Conservation (phyloP, 2,113 vertebrate genomes). For the Onychorhynchus coronatus region DNA sequence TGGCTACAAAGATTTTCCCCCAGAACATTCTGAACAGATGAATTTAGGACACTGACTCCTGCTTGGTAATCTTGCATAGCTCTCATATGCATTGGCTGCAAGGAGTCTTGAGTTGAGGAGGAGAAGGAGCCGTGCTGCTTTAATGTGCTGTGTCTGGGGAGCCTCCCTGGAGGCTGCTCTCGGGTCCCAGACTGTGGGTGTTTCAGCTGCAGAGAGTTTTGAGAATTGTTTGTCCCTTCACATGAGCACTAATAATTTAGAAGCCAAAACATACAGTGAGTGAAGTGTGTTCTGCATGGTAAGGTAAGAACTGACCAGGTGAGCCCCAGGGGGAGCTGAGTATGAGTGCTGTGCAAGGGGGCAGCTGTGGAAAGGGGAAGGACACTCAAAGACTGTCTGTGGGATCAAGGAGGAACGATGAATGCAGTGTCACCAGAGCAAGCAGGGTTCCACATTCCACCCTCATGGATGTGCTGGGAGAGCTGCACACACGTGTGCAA, state of each 20-base stretch:
- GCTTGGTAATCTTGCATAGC: neutral
- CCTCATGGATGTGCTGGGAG: neutral
- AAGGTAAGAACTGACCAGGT: neutral
- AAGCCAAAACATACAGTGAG: neutral
- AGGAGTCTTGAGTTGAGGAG: neutral
- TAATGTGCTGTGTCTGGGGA: neutral
- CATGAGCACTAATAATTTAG: neutral
- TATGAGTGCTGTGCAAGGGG: neutral
- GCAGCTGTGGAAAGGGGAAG: neutral
- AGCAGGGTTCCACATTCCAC: neutral
- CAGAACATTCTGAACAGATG: neutral
- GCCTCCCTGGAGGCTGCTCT: neutral
- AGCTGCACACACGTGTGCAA: accelerated
- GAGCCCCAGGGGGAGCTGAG: neutral
- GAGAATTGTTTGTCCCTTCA: neutral
- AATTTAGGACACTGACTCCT: neutral
- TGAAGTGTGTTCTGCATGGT: neutral
- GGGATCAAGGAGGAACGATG: neutral
- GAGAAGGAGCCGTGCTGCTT: neutral
- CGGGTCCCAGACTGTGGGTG: neutral
- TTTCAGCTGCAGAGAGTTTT: neutral
- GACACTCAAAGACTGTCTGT: neutral
- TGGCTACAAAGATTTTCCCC: neutral
- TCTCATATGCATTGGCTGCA: neutral
- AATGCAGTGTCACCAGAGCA: neutral